Conservation (phyloP, 2,797 vertebrate species). For the Enteromius paludinosus region DNA sequence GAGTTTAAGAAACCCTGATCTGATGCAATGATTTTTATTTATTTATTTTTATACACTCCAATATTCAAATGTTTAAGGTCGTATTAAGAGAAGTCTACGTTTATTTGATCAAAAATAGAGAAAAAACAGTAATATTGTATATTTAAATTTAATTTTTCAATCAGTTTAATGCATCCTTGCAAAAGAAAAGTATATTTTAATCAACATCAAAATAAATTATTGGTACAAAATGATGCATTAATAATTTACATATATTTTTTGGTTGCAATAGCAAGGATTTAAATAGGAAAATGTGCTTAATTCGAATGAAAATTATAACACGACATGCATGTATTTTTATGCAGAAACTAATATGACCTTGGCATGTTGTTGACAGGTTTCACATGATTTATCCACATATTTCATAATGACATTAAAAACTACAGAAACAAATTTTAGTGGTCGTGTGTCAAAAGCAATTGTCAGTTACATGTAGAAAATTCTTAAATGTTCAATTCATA, state of each 20-base stretch:
- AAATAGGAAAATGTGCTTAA: neutral
- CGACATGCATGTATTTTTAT: neutral
- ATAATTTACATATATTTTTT: neutral
- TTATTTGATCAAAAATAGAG: neutral
- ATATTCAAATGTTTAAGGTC: neutral
- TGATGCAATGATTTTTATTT: neutral
- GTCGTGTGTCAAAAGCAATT: neutral
- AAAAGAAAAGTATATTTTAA: neutral
- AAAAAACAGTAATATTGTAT: neutral
- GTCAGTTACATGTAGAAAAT: neutral
- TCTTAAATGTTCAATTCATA: neutral
- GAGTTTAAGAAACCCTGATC: neutral
- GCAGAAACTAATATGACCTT: neutral
- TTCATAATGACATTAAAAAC: neutral
- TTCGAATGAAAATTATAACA: neutral
- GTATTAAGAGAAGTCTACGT: neutral
- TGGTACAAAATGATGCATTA: neutral
- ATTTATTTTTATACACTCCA: neutral
- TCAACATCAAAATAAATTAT: neutral
- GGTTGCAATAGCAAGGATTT: neutral
- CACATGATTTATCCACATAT: neutral
- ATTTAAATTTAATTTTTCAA: neutral
- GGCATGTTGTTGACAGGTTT: neutral
- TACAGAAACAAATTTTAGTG: neutral
- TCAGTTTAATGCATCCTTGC: neutral